Evolutionary conservation across 2,797 vertebrate species (phyloP).

Genomic region (Gymnocypris eckloni): DNA sequence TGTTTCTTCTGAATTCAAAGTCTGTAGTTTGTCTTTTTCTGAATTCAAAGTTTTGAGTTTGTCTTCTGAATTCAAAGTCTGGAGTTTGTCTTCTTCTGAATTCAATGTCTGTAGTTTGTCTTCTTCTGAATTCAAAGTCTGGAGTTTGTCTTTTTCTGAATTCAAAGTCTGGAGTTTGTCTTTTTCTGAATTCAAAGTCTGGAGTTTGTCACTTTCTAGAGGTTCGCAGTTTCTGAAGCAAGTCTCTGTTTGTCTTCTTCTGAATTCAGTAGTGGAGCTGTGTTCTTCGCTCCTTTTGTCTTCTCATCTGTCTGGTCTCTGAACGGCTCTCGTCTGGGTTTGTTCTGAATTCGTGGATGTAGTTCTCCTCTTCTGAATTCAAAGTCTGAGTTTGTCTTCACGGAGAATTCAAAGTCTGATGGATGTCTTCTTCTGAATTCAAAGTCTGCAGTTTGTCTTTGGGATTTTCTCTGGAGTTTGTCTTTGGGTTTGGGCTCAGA

Average conservation of each 20-base stretch:
- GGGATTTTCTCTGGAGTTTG: too few species aligned
- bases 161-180: background rate
- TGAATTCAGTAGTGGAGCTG: too few species aligned
- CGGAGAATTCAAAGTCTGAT: background rate
- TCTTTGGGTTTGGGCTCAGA: too few species aligned
- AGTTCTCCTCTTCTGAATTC: too few species aligned
- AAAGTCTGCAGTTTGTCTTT: background rate
- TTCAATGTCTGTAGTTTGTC: background rate
- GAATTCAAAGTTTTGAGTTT: background rate
- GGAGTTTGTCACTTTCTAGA: too few species aligned
- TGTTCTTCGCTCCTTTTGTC: too few species aligned
- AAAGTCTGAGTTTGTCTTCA: too few species aligned
- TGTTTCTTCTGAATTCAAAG: background rate
- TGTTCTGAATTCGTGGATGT: too few species aligned
- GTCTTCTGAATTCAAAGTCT: background rate
- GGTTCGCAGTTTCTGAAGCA: too few species aligned
- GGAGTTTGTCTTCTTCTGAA: background rate
- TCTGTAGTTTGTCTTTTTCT: background rate
- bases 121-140: background rate
- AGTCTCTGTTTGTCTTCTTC: background rate
- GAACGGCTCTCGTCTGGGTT: too few species aligned
- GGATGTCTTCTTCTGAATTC: background rate
- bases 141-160: background rate
- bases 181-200: background rate
- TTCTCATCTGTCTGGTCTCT: too few species aligned